Evolutionary conservation across 1,140 invertebrate species (phyloP).

Genomic region (Caenorhabditis tropicalis): DNA sequence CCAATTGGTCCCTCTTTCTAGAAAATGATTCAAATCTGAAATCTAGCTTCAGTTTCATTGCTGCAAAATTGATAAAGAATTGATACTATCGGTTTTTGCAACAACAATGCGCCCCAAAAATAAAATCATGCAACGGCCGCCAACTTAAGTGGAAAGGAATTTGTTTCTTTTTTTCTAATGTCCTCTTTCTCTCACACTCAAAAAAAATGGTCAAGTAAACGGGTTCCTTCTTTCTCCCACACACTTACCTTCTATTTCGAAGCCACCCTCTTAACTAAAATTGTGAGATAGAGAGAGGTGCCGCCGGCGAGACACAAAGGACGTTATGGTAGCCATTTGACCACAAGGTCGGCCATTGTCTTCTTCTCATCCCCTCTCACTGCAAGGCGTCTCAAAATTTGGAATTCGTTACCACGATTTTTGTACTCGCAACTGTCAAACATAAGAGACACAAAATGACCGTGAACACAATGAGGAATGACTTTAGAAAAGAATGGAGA

Average conservation of each 20-base stretch:
- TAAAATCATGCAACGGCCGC: conserved; percentile 26
- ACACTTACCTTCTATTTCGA: neutral
- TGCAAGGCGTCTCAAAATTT: conserved; percentile 17
- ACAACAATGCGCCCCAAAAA: conserved; percentile 20
- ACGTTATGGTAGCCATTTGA: conserved; percentile 44
- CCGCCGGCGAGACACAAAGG: conserved; percentile 27
- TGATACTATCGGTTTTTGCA: neutral
- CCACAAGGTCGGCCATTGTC: conserved; percentile 39
- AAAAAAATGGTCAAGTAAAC: conserved; percentile 38
- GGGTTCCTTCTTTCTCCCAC: neutral
- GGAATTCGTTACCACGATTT: neutral
- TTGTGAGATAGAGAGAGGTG: conserved; percentile 12
- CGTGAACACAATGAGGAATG: conserved; percentile 35
- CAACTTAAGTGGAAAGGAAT: conserved; percentile 35
- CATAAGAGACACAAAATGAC: neutral
- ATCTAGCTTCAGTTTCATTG: neutral
- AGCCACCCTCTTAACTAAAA: neutral
- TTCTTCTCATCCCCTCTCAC: neutral
- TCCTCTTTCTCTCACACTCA: neutral
- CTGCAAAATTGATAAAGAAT: neutral
- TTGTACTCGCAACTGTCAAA: conserved; percentile 12
- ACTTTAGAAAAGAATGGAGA: neutral
- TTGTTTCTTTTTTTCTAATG: conserved; percentile 29
- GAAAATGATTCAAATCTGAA: neutral
- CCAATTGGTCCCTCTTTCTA: neutral